Base-by-base conservation (phyloP, 2,797 vertebrate species). In the Mormyrus hasselquistii region DNA sequence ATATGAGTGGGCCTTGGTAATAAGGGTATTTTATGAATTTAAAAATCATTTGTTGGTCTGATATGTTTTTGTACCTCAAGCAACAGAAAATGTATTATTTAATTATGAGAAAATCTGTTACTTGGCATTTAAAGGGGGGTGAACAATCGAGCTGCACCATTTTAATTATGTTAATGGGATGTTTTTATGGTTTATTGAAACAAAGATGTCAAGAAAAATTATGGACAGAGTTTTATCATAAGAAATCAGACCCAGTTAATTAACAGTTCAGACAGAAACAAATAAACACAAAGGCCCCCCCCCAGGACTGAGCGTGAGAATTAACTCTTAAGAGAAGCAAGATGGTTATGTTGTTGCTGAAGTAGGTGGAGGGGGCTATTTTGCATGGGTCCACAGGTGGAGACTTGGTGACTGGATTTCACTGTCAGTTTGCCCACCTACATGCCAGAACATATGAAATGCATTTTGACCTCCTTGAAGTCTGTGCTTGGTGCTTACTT, bases 191-290 rank as follows among this genome's bases (percentile, higher is more conserved):
- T 82, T 82, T 82, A 47, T 19, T 82, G 19, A 82, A 82, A 47
- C 19, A 47, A 82, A 82, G 41, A 82, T 47, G 38, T 82, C 34
- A 44, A 79, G 1, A 44, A 19, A 79, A 44, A 9, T n/a, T 38
- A 7, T 44, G 4, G 65, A 8, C 5, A n/a, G 38, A 44, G 38
- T 79, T 79, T 82, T n/a, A 82, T 82, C 3, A 47, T n/a, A 47
- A 44, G 73, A 41, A 79, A 47, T 82, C 76, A 82, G 41, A 82
- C 41, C 76, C 41, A 82, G 73, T 79, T 79, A 79, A 79, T 79
- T 79, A 79, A 44, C 16, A 79, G 41, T 82, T 82, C 19, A 3
- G 76, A 44, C 41, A 10, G 41, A n/a, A 44, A 82, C 19, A n/a
- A 82, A 19, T 82, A 44, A 82, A 82, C 76, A 9, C 19, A n/a